Percentiles rank a stretch among this genome's conserved stretches.
These are phyloP conservation scores for Alcedo atthis DNA, from an alignment of 2,797 vertebrate genomes.

Conservation along the genomic window DNA sequence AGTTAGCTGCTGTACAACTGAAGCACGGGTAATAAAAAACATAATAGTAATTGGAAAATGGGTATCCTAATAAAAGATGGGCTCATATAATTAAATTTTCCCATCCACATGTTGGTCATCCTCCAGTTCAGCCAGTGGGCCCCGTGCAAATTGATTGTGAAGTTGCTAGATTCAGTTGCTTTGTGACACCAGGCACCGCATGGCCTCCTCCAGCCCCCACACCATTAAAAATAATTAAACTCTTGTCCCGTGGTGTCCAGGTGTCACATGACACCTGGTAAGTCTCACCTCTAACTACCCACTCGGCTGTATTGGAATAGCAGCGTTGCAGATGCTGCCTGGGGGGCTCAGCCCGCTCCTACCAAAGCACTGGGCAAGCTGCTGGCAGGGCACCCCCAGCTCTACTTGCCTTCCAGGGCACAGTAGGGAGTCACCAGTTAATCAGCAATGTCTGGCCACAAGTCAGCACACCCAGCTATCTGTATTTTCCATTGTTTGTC, in stretches of 20 bases:
- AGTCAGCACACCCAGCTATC: constrained; percentile 9
- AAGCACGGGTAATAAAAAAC: no score
- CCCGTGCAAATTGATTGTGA: no score
- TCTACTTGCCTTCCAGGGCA: not conserved
- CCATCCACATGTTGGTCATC: no score
- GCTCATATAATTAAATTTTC: no score
- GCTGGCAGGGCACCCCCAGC: not conserved
- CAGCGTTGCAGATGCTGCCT: not conserved
- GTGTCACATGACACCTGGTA: constrained; percentile 52
- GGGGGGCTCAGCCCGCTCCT: not conserved
- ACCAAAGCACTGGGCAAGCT: fast-evolving
- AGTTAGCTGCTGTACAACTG: no score
- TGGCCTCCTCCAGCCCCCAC: not conserved
- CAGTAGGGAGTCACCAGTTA: not conserved
- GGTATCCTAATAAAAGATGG: no score
- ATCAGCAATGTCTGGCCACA: not conserved
- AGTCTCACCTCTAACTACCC: constrained; percentile 42
- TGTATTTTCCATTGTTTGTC: not conserved
- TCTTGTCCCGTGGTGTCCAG: not conserved
- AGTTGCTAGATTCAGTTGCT: no score
- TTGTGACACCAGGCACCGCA: not conserved
- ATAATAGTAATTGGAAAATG: no score
- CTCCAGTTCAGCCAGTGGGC: no score
- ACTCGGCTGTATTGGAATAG: not conserved
- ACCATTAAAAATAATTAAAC: constrained; percentile 60